Evolutionary conservation across 2,888 invertebrate species (phyloP), one percentile per base, ranked within the genome.

Genomic region (Polymixis lichenea): DNA sequence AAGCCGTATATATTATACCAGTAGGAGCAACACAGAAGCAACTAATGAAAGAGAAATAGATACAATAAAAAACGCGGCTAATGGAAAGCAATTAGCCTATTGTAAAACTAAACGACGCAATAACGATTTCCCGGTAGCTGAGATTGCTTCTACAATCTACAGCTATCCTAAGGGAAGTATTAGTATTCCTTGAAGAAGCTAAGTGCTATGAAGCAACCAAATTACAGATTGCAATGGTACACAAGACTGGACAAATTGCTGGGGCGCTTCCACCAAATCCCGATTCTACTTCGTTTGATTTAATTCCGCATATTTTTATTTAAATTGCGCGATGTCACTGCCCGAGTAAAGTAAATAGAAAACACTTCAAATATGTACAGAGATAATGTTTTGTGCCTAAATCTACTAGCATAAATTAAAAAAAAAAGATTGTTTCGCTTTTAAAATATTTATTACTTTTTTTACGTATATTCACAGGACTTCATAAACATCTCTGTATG

Each of bases 221-320:
- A 77, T 83, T 86, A 68, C 72, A 25, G 51, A 65, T 79, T 46
- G 19, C 74, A 75, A 61, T 75, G 56, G 66, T 78, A 72, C 67
- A 77, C 61, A 78, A 83, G 55, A 43, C 64, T 46, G 32, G 62
- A 65, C 60, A 86, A 75, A 84, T 85, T 83, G 75, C 61, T 71
- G 25, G 28, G 19, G 25, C 49, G 55, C 56, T 25, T 66, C 61
- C 1, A 53, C 60, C 49, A 79, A 71, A 55, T 75, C 25, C 8
- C 8, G 51, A 70, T 72, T 66, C 28, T 56, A 70, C 66, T 72
- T 72, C 68, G 72, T 80, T 74, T 56, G n/a, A 71, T 68, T 58
- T 49, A 22, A 38, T 66, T 65, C 11, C 17, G 43, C 5, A n/a
- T 62, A 65, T 69, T 75, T 72, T 68, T 64, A 74, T 61, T 84